Evolutionary conservation across 2,113 vertebrate genomes (phyloP), one percentile per base, ranked within the genome.

Genomic region (Microcebus murinus): DNA sequence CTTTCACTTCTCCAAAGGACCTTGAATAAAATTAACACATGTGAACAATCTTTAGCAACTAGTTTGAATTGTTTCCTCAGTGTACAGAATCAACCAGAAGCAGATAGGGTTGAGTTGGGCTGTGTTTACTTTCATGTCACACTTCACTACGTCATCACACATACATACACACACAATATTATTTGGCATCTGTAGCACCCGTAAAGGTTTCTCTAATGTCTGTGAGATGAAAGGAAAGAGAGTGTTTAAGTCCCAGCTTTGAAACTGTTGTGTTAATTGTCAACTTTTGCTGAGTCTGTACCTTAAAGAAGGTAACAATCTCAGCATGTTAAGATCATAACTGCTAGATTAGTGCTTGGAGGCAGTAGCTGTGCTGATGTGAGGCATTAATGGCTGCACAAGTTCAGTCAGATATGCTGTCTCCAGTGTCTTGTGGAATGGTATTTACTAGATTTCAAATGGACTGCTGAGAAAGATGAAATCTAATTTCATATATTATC

Each of bases 401-500:
- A 88, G 34, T 98, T 98, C 95, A 91, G 17, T 98, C 95, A 97
- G 95, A 95, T 93, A 94, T 18, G 23, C 48, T 34, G 27, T 95
- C 93, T 97, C 93, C 73, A 97, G 83, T 97, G 83, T 96, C 90
- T 92, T 96, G 80, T 91, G 82, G 96, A 90, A 97, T 98, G 90
- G 23, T 97, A 91, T 98, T 98, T 98, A 96, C 92, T 90, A 90
- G 91, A 93, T 98, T 91, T 96, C 95, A 96, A 91, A 87, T 12
- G 50, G 80, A 97, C 98, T 98, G 83, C 98, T 98, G 97, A 98
- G 97, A 97, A 97, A 96, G 93, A 82, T 84, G 82, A 98, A 97
- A 97, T 96, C 77, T 87, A 95, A 97, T 96, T 93, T 95, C 97
- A 65, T 39, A 67, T 98, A 97, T 98, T 96, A 89, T 96, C 96